Evolutionary conservation across 2,888 invertebrate genomes (phyloP), one percentile per base, ranked within the genome.

Genomic region (Ormyrus thymus): DNA sequence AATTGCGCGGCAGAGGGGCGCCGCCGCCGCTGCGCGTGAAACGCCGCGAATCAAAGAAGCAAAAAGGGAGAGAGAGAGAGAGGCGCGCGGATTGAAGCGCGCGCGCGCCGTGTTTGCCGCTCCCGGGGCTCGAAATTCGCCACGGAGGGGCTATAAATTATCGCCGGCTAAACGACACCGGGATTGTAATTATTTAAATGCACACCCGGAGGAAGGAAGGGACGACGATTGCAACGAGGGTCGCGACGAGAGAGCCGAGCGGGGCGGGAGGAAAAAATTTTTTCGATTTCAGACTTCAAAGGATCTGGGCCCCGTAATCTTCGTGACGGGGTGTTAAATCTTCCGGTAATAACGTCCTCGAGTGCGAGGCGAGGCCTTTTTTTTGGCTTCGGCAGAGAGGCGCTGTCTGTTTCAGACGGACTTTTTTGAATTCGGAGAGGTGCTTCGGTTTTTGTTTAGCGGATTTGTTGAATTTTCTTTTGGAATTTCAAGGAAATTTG

Each of bases 161-260:
- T 87, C 86, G 84, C 79, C 82, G 85, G 84, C 85, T 85, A 86
- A 88, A 85, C 86, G 87, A 85, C 85, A 84, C 84, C 85, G 84
- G 89, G 86, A 87, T 88, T 87, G 88, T 88, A 89, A 89, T 89
- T 89, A 89, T 89, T 89, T 89, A 89, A 89, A 89, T 89, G 86
- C 83, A 86, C 83, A 80, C 72, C 74, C 80, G 75, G 45, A 70
- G 15, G 61, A 15, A 51, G 46, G 61, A 2, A 29, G 69, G 75
- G 51, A 72, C 15, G 69, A 58, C 29, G 29, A 77, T 78, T 65
- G 77, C 66, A 65, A 51, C 55, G 65, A 10, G 13, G 13, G 58
- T 9, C 50, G 48, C 58, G 45, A 48, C 7, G 56, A 48, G 55
- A 69, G 74, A 56, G 50, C 29, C 53, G n/a, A 51, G n/a, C 15